Evolutionary conservation across 2,888 invertebrate species (phyloP).

Genomic region (Amblyjoppa fuscipennis): DNA sequence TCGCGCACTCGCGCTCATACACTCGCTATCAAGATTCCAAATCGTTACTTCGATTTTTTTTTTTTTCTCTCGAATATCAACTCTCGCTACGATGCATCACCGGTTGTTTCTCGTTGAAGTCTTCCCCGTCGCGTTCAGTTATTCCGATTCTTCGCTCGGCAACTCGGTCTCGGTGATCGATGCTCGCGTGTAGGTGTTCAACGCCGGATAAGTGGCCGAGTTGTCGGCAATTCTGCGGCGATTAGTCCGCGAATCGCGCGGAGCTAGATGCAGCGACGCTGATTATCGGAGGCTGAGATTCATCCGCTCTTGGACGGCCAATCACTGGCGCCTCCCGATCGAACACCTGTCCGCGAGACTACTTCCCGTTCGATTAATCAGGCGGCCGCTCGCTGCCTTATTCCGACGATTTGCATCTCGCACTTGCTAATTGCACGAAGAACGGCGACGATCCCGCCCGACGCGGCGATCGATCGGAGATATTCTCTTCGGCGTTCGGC

Average conservation of each 20-base stretch:
- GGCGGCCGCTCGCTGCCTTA: conserved; percentile 1
- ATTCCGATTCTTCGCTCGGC: conserved; percentile 27
- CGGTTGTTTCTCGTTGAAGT: conserved; percentile 11
- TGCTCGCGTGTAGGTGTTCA: conserved; percentile 23
- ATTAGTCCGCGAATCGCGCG: background rate
- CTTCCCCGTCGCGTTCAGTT: conserved; percentile 13
- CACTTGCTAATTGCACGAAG: conserved; percentile 27
- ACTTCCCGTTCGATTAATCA: conserved; percentile 39
- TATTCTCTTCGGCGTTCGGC: conserved; percentile 42
- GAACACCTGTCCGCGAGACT: background rate
- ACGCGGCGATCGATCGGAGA: conserved; percentile 19
- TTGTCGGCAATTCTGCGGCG: background rate
- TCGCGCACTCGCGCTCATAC: conserved; percentile 26
- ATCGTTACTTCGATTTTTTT: conserved; percentile 31
- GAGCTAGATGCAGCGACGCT: background rate
- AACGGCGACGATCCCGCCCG: conserved; percentile 31
- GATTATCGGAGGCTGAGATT: background rate
- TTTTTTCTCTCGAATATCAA: conserved; percentile 19
- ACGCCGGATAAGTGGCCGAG: background rate
- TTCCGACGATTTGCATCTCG: conserved; percentile 25
- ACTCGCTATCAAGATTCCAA: conserved; percentile 48
- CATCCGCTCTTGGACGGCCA: background rate
- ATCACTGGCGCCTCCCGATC: background rate
- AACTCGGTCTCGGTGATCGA: conserved; percentile 17
- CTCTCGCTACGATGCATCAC: conserved; percentile 33